Percentiles rank a stretch among this genome's conserved stretches.
These are phyloP conservation scores for Acronicta psi DNA, from an alignment of 2,888 invertebrate species.

Conservation along the genomic window DNA sequence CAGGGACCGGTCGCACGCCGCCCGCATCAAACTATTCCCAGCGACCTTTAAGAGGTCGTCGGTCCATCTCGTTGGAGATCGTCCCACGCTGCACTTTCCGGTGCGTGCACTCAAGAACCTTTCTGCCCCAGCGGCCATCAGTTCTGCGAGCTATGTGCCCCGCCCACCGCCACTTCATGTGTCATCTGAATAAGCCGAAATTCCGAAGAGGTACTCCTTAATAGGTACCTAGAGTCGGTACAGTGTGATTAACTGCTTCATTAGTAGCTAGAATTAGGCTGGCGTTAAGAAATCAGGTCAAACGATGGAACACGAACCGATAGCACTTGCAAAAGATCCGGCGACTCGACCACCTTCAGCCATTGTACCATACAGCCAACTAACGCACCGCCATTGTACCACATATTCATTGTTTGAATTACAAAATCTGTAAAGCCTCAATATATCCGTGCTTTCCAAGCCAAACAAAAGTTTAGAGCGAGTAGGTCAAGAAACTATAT, in stretches of 20 bases:
- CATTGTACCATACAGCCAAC: constrained; percentile 64
- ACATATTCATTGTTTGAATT: constrained; percentile 55
- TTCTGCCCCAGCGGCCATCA: no score
- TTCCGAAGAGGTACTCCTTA: background rate
- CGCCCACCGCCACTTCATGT: no score
- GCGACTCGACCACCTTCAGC: constrained; percentile 60
- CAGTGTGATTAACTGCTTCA: constrained; percentile 23
- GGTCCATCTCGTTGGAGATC: no score
- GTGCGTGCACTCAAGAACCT: no score
- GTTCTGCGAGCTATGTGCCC: no score
- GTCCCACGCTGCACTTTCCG: no score
- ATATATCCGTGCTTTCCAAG: constrained; percentile 17
- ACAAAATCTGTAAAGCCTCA: constrained; percentile 40
- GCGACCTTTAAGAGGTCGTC: no score
- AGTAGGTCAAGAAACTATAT: constrained; percentile 44
- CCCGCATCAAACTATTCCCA: no score
- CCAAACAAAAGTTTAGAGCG: constrained; percentile 32
- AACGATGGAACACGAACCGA: constrained; percentile 59
- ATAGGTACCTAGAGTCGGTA: constrained; percentile 1
- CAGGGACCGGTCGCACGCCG: no score
- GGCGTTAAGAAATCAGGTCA: constrained; percentile 65
- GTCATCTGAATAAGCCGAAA: constrained; percentile 7
- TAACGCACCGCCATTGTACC: constrained; percentile 54
- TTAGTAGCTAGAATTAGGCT: constrained; percentile 39
- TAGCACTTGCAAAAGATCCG: constrained; percentile 82